Evolutionary conservation across 92 coral and sea anemone genomes (phyloP).

Genomic region (Actinernus sp.): DNA sequence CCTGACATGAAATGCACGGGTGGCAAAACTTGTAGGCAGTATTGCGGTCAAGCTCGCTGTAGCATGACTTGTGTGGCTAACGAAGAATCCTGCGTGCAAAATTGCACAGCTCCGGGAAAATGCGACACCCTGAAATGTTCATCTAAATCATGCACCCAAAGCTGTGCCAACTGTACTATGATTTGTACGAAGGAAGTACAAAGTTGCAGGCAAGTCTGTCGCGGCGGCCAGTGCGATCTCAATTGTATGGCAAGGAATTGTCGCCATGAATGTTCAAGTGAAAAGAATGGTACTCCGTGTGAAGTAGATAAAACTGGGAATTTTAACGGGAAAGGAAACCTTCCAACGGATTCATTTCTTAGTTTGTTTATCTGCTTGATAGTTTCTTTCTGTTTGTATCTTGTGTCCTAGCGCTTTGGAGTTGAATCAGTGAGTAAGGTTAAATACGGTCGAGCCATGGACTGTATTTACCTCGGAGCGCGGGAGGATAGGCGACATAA

Average conservation of each 20-base stretch:
- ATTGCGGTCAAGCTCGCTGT: constrained; percentile 25
- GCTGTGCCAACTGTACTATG: constrained; percentile 37
- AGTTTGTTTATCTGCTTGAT: not conserved
- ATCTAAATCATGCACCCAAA: constrained; percentile 16
- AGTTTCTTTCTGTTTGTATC: not conserved
- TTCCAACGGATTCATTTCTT: not conserved
- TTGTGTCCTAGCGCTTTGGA: not conserved
- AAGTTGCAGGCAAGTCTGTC: constrained; percentile 23
- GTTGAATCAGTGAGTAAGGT: no score
- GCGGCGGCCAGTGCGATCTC: constrained; percentile 16
- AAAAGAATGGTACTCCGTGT: constrained; percentile 7
- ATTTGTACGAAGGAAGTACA: constrained; percentile 22
- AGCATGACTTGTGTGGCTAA: constrained; percentile 29
- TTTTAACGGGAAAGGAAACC: not conserved
- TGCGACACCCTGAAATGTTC: constrained; percentile 32
- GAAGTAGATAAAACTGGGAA: not conserved
- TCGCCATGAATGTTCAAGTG: constrained; percentile 4
- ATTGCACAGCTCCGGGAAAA: constrained; percentile 22
- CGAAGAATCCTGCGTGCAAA: constrained; percentile 27
- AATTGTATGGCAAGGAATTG: constrained; percentile 27
- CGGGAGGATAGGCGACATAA: no score
- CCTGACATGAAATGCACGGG: constrained; percentile 28
- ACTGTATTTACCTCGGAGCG: no score
- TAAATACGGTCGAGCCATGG: no score
- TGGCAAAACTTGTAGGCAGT: constrained; percentile 23